Conservation (phyloP, 1,140 invertebrate species). For the Akabosia matsudoensis region DNA sequence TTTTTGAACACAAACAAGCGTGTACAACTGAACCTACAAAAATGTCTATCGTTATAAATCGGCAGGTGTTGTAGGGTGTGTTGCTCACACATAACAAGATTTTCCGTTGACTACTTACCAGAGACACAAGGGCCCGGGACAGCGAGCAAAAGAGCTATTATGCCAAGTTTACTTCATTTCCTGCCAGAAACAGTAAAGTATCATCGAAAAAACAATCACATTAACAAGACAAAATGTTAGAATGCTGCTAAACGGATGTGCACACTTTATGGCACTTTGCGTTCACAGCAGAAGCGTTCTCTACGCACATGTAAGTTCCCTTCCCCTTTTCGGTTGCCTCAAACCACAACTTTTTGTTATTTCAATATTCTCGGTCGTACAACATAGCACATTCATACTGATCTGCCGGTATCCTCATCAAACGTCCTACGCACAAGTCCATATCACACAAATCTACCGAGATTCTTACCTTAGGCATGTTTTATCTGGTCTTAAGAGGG, state of each 20-base stretch:
- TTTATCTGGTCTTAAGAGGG: no score
- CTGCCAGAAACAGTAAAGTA: not conserved
- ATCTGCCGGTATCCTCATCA: no score
- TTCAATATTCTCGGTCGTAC: no score
- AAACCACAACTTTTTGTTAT: no score
- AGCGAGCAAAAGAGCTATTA: not conserved
- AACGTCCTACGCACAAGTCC: no score
- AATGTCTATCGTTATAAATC: no score
- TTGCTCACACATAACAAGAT: no score
- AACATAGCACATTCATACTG: no score
- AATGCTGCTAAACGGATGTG: constrained; percentile 2
- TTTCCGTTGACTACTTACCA: not conserved
- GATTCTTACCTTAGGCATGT: not conserved
- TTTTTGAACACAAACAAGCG: not conserved
- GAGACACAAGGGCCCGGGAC: not conserved
- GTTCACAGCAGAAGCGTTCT: not conserved
- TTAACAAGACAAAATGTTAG: not conserved
- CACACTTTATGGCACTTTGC: constrained; percentile 2
- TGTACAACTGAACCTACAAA: no score
- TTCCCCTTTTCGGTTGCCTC: not conserved
- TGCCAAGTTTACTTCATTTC: not conserved
- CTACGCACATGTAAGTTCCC: not conserved
- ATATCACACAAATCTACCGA: not conserved
- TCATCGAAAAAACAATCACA: not conserved
- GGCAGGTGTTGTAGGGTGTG: no score